Evolutionary conservation across 1,140 invertebrate species (phyloP).

Genomic region (Heliothis subflexa): DNA sequence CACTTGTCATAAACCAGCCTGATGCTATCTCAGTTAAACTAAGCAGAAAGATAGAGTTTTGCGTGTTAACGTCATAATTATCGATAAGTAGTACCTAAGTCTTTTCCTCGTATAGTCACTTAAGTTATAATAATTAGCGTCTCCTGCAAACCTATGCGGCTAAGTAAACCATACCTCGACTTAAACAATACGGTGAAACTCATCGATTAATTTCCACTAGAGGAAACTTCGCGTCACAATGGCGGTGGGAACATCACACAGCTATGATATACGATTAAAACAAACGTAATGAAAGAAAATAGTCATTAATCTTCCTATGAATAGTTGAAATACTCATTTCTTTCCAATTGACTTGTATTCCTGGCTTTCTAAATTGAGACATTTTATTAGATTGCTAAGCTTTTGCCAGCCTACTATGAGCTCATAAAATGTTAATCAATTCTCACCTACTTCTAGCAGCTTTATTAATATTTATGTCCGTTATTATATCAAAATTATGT

Average conservation of each 20-base stretch:
- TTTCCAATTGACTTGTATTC: conserved; percentile 6
- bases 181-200: conserved; percentile 62
- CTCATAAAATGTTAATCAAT: conserved; percentile 4
- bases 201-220: conserved; percentile 51
- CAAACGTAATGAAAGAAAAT: conserved; percentile 18
- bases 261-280: neutral
- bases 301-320: neutral
- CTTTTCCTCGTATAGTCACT: neutral
- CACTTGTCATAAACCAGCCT: neutral
- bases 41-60: conserved; percentile 32
- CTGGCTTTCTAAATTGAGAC: conserved; percentile 4
- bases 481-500: neutral
- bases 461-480: conserved; percentile 13
- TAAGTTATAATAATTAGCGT: conserved; percentile 13
- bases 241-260: conserved; percentile 36
- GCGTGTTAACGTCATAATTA: conserved; percentile 19
- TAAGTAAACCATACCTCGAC: conserved; percentile 38
- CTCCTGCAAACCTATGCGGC: conserved; percentile 25
- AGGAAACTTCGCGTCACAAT: conserved; percentile 36
- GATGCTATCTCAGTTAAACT: conserved; percentile 1
- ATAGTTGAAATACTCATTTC: conserved; percentile 2
- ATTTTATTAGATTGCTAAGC: conserved; percentile 10
- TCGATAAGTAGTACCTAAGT: neutral
- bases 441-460: no score
- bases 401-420: neutral